Evolutionary conservation across 2,888 invertebrate genomes (phyloP).

Genomic region (Meiosimyza decipiens): DNA sequence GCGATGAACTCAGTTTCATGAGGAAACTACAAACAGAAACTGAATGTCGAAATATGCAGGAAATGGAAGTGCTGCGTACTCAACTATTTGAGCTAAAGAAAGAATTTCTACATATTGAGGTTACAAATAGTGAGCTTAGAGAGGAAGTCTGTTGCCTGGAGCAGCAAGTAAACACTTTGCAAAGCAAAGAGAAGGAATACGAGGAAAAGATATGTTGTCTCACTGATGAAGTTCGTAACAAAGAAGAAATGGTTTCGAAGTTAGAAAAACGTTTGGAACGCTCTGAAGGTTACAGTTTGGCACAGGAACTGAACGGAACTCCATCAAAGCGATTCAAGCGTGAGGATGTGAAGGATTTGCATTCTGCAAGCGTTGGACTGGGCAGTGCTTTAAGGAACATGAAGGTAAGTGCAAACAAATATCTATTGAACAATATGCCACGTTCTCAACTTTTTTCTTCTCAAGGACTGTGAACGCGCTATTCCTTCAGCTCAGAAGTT

Average conservation of each 20-base stretch:
- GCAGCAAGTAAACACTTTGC: constrained; percentile 70
- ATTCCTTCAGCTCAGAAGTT: constrained; percentile 62
- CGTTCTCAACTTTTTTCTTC: background rate
- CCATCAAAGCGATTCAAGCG: constrained; percentile 57
- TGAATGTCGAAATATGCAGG: constrained; percentile 67
- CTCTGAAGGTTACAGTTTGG: constrained; percentile 57
- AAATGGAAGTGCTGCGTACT: constrained; percentile 69
- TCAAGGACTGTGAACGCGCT: constrained; percentile 53
- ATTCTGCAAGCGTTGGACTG: constrained; percentile 56
- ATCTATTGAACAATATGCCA: background rate
- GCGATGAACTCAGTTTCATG: constrained; percentile 68
- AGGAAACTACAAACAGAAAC: constrained; percentile 68
- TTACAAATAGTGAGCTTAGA: constrained; percentile 75
- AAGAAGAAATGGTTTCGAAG: constrained; percentile 59
- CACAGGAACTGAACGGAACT: constrained; percentile 60
- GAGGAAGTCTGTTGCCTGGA: constrained; percentile 77
- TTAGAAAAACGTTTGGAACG: constrained; percentile 57
- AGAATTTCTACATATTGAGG: constrained; percentile 74
- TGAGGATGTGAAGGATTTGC: constrained; percentile 52
- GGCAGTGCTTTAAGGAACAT: constrained; percentile 56
- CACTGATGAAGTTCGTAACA: constrained; percentile 70
- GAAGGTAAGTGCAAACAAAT: constrained; percentile 48
- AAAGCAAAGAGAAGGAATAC: constrained; percentile 70
- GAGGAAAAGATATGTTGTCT: constrained; percentile 71
- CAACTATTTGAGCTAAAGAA: constrained; percentile 70